phyloP scores from a whole-genome alignment of 2,888 invertebrate species.

The Agrotis clavis region DNA sequence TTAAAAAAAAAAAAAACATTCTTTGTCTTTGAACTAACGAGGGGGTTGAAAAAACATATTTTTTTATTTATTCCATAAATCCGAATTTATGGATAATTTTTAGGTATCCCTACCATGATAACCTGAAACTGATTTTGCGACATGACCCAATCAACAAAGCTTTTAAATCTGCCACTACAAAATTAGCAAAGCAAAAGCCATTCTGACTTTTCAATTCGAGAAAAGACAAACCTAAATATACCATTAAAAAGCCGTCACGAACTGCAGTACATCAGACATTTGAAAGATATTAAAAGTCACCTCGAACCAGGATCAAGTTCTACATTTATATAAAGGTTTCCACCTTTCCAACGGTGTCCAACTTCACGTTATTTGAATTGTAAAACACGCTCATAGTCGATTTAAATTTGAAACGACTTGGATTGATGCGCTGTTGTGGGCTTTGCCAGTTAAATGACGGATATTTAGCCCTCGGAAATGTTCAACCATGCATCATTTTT shows the following conservation, averaged over 20 bases:
- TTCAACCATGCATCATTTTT: slow-evolving; percentile 30
- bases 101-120: neutral
- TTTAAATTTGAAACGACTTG: slow-evolving; percentile 77
- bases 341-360: slow-evolving; percentile 74
- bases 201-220: slow-evolving; percentile 4
- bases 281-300: slow-evolving; percentile 78
- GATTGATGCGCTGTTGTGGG: slow-evolving; percentile 68
- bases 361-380: slow-evolving; percentile 80
- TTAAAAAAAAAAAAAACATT: neutral
- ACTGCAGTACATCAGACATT: slow-evolving; percentile 54
- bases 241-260: slow-evolving; percentile 33
- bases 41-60: neutral
- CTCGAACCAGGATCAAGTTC: slow-evolving; percentile 73
- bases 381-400: slow-evolving; percentile 74
- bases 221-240: slow-evolving; percentile 26
- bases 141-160: neutral
- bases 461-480: slow-evolving; percentile 30
- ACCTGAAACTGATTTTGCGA: neutral
- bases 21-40: neutral
- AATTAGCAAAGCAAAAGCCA: no score
- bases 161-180: no score
- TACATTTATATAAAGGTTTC: slow-evolving; percentile 79
- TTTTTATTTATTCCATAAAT: neutral
- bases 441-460: slow-evolving; percentile 57
- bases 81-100: neutral